A percentile compares a stretch with the other conserved stretches of the same genome.
These are phyloP conservation scores for Serrognathus titanus DNA, from an alignment of 2,888 invertebrate species.

Conservation along the genomic window DNA sequence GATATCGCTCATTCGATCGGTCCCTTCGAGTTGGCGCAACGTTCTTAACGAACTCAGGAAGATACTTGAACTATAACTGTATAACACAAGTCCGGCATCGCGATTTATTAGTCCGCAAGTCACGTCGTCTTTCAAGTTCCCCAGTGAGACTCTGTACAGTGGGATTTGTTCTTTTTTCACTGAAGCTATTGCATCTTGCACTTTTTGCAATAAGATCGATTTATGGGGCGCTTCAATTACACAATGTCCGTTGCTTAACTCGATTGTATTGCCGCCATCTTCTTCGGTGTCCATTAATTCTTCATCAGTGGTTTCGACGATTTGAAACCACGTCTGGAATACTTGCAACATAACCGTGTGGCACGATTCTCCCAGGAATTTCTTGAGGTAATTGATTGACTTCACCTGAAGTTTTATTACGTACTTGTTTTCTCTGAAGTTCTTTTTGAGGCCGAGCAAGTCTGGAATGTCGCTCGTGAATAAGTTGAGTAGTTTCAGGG, in stretches of 20 bases:
- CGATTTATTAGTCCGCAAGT: constrained; percentile 40
- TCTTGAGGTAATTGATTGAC: constrained; percentile 41
- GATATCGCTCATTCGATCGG: constrained; percentile 25
- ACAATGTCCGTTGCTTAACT: constrained; percentile 7
- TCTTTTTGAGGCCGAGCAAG: constrained; percentile 59
- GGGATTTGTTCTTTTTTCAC: constrained; percentile 33
- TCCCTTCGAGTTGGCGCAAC: constrained; percentile 30
- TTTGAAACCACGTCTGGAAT: constrained; percentile 48
- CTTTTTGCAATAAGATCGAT: constrained; percentile 23
- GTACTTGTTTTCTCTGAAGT: constrained; percentile 70
- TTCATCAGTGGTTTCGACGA: constrained; percentile 29
- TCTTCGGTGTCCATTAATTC: constrained; percentile 14
- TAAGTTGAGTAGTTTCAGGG: constrained; percentile 52
- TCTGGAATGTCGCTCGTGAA: constrained; percentile 61
- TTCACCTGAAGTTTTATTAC: constrained; percentile 66
- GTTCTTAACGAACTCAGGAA: constrained; percentile 34
- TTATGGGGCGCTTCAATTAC: not conserved
- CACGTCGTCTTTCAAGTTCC: constrained; percentile 36
- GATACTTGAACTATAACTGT: constrained; percentile 39
- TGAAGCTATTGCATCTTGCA: constrained; percentile 32
- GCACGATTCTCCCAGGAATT: constrained; percentile 40
- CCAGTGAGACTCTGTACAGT: constrained; percentile 35
- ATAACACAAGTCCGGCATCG: constrained; percentile 35
- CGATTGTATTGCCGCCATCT: constrained; percentile 3
- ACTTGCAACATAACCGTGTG: constrained; percentile 44